Base-by-base conservation (phyloP, 2,888 invertebrate species). In the Lasius fuliginosus region DNA sequence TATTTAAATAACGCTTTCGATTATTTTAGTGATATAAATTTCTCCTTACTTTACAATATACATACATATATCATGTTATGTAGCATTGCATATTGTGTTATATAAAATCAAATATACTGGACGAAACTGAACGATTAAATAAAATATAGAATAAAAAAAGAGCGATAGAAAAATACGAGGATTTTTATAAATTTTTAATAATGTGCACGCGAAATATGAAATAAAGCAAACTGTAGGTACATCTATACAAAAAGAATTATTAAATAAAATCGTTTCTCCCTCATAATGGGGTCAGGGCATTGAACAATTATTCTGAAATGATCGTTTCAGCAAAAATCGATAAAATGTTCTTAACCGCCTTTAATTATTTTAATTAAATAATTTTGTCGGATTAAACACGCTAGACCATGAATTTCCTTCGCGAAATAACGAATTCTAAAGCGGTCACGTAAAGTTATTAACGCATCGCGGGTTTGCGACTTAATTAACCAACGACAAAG, bases 401-500 rank as follows among this genome's bases (percentile, higher is more conserved):
- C 71, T n/a, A 53, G n/a, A 23, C 15, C 42, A 23, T 58, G 42
- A 77, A 73, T 60, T 74, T 79, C 12, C 75, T 46, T 27, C 42
- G 33, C 9, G 46, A 75, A 81, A 46, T 74, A 81, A 81, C 60
- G 60, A 74, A 74, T 81, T 81, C 76, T 40, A 60, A 67, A 46
- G 74, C 76, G 53, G 12, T 18, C 82, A 73, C 68, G 76, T 74
- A 58, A 81, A 86, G 77, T 86, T 88, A 86, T 86, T 86, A 88
- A 86, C 81, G 82, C 64, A 71, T 40, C 40, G 49, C 58, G 58
- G 75, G 60, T 82, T 86, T 60, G 76, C 77, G 83, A 85, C 84
- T 89, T 89, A 85, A 89, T 89, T 89, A 89, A 88, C 74, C 64
- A 73, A 46, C 84, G 85, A 83, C 85, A 86, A 89, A 89, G 89